These are phyloP conservation scores for Ischnura elegans DNA, from an alignment of 2,888 invertebrate species.

Conservation along the genomic window DNA sequence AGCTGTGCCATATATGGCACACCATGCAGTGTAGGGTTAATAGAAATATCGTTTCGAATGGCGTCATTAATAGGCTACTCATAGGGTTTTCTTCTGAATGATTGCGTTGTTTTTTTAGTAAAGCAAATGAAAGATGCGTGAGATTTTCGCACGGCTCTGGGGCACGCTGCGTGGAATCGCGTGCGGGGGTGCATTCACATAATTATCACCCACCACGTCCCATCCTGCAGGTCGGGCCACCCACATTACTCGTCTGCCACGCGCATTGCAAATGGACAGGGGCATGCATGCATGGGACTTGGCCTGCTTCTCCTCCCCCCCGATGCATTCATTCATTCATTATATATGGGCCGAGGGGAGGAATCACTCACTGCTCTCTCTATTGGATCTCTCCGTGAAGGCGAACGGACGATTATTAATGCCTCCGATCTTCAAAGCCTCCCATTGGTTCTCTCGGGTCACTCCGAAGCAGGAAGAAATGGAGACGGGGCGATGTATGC, in stretches of 20 bases:
- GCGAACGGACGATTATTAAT: constrained; percentile 53
- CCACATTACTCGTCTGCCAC: not conserved
- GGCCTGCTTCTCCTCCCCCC: constrained; percentile 10
- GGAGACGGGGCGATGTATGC: not conserved
- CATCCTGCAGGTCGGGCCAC: not conserved
- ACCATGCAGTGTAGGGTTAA: no score
- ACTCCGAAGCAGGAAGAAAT: not conserved
- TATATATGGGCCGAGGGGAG: constrained; percentile 8
- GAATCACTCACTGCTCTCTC: not conserved
- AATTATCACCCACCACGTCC: not conserved
- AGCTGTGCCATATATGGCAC: no score
- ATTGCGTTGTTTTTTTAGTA: no score
- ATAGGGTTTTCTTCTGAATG: no score
- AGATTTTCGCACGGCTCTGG: not conserved
- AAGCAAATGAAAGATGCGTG: no score
- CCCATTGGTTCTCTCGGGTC: not conserved
- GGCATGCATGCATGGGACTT: not conserved
- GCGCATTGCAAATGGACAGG: constrained; percentile 54
- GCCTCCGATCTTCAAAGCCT: constrained; percentile 4
- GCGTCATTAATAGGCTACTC: no score
- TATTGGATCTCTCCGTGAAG: constrained; percentile 43
- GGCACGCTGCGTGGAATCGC: not conserved
- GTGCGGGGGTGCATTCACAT: constrained; percentile 46
- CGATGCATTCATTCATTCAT: not conserved
- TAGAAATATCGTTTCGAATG: no score